Percentiles rank a stretch among this genome's conserved stretches.
phyloP scores from a whole-genome alignment of 2,888 invertebrate genomes.

The Thera obeliscata region DNA sequence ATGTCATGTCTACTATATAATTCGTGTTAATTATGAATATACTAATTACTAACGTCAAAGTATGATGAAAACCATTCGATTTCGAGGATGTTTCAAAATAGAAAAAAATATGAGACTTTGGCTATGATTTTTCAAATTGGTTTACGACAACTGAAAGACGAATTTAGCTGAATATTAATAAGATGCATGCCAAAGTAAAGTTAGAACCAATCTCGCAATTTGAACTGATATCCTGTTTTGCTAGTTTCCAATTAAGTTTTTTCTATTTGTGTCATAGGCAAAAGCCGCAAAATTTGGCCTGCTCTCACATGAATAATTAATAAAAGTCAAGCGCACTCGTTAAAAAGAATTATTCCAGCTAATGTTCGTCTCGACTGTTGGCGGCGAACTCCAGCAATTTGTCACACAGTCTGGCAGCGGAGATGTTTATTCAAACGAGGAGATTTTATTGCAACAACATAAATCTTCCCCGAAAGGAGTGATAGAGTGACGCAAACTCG shows the following conservation, averaged over 20 bases:
- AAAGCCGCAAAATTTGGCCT: conserved; percentile 41
- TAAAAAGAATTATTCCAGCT: conserved; percentile 77
- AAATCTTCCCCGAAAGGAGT: conserved; percentile 71
- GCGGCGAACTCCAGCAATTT: conserved; percentile 73
- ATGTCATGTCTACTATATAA: too few relatives aligned
- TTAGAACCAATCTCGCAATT: not conserved
- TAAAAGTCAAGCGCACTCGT: conserved; percentile 64
- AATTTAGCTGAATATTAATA: not conserved
- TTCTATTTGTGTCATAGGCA: conserved; percentile 20
- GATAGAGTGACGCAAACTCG: conserved; percentile 71
- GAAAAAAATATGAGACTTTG: not conserved
- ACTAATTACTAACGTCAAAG: too few relatives aligned
- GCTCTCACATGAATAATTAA: conserved; percentile 68
- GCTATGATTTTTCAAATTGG: not conserved
- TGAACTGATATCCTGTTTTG: not conserved
- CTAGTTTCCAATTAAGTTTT: not conserved
- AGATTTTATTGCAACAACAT: conserved; percentile 81
- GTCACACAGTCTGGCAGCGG: conserved; percentile 69
- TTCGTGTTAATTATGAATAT: too few relatives aligned
- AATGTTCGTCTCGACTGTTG: conserved; percentile 74
- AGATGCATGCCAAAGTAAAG: not conserved
- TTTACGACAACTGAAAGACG: not conserved
- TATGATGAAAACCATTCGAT: not conserved
- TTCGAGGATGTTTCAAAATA: not conserved
- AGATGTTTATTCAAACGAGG: conserved; percentile 82